Conservation (phyloP, 2,797 vertebrate species). For the Fundulus diaphanus region DNA sequence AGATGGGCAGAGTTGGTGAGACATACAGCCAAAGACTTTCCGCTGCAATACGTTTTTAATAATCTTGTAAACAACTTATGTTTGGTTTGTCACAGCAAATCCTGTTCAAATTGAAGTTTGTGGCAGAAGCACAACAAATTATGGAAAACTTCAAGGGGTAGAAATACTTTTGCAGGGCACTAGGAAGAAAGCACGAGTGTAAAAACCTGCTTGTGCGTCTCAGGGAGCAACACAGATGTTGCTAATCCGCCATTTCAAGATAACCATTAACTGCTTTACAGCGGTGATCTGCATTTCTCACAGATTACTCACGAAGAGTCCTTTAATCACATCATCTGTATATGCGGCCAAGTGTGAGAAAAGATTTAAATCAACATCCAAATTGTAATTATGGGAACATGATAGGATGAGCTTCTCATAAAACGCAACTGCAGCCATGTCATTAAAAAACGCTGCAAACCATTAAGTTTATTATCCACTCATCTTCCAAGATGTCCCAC, state of each 20-base stretch:
- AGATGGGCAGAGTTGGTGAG: no score
- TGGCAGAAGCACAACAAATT: background rate
- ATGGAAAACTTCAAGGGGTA: background rate
- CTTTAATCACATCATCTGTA: conserved; percentile 16
- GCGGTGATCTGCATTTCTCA: conserved; percentile 24
- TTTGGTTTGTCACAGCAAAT: background rate
- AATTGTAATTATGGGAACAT: conserved; percentile 26
- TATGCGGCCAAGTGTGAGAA: conserved; percentile 32
- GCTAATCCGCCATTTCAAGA: conserved; percentile 12
- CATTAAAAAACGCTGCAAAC: conserved; percentile 14
- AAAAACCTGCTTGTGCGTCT: background rate
- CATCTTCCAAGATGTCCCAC: conserved; percentile 1
- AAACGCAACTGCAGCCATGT: conserved; percentile 21
- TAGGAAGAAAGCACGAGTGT: background rate
- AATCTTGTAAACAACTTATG: no score
- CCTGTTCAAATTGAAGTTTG: background rate
- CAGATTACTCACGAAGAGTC: conserved; percentile 13
- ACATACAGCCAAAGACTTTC: no score
- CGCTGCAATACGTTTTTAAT: no score
- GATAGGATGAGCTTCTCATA: conserved; percentile 24
- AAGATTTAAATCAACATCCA: conserved; percentile 17
- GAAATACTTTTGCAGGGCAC: background rate
- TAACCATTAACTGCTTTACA: conserved; percentile 17
- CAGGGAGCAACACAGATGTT: conserved; percentile 15
- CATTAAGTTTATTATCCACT: conserved; percentile 22